Evolutionary conservation across 1,140 invertebrate species (phyloP), one percentile per base, ranked within the genome.

Genomic region (Atta cephalotes): DNA sequence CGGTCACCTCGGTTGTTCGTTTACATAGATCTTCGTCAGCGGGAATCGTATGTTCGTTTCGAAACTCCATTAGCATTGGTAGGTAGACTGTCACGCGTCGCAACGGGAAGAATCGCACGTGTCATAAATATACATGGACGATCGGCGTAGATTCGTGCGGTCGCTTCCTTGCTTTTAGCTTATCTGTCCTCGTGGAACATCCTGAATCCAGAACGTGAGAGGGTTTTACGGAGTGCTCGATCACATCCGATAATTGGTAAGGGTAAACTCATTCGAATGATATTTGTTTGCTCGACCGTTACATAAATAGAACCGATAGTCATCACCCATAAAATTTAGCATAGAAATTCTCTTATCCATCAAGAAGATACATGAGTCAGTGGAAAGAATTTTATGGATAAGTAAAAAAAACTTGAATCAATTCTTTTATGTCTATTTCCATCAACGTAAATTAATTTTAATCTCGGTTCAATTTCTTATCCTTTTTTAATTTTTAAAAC

Each of bases 41-140:
- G 71, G 35, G 65, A 71, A 65, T 14, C 72, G 62, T 49, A 58
- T 56, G 60, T 87, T 84, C 28, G 31, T 56, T 79, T 79, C 86
- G 86, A 81, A 56, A 66, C 63, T 88, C 89, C 87, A 91, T 91
- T 91, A 91, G 89, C 89, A 86, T 84, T 58, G 60, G 79, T 70
- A 72, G 65, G 76, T 35, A 35, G 74, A 60, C 72, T 71, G 70
- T 85, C 77, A 79, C 74, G 79, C 66, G 74, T 80, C 74, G 63
- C 58, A 25, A 58, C 79, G 89, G n/a, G 53, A 58, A 39, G 70
- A 91, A 85, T 90, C 89, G 89, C 89, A 89, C 89, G 78, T 86
- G 88, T 91, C 89, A 90, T 90, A 91, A 91, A 88, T 90, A 91
- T 90, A 90, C 89, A 91, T 88, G 74, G 45, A 77, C 87, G 89